Evolutionary conservation across 2,113 vertebrate genomes (phyloP).

Genomic region (Daubentonia madagascariensis): DNA sequence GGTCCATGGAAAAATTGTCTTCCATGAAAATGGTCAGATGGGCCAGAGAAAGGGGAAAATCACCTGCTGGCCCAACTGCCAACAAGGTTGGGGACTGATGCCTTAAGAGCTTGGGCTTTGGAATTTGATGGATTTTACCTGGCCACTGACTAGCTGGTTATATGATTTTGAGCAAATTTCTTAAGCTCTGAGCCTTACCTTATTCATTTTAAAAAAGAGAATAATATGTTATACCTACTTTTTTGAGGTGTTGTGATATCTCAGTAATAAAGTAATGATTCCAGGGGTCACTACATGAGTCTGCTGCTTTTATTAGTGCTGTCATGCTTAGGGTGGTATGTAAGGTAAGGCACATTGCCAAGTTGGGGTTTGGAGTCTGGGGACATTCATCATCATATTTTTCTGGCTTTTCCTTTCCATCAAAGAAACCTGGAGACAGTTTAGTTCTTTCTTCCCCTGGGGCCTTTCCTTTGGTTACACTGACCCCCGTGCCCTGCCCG

Average conservation of each 20-base stretch:
- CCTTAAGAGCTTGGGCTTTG: neutral
- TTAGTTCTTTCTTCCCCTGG: neutral
- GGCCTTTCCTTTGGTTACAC: neutral
- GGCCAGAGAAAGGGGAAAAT: too few species aligned
- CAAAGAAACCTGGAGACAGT: neutral
- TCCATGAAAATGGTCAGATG: too few species aligned
- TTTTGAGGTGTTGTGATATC: neutral
- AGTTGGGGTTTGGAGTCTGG: neutral
- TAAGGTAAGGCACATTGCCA: neutral
- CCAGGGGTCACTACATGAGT: neutral
- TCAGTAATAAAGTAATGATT: neutral
- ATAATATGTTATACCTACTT: neutral
- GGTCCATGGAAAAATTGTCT: too few species aligned
- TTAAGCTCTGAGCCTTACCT: neutral
- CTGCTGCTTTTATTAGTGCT: neutral
- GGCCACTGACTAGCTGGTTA: neutral
- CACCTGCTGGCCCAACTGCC: accelerated
- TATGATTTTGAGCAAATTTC: neutral
- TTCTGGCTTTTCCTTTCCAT: neutral
- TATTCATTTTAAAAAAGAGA: neutral
- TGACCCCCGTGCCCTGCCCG: neutral
- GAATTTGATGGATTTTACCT: neutral
- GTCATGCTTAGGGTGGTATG: neutral
- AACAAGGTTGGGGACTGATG: too few species aligned
- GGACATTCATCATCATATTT: neutral